Base-by-base conservation (phyloP, 2,888 invertebrate genomes). In the Mesoligia furuncula region DNA sequence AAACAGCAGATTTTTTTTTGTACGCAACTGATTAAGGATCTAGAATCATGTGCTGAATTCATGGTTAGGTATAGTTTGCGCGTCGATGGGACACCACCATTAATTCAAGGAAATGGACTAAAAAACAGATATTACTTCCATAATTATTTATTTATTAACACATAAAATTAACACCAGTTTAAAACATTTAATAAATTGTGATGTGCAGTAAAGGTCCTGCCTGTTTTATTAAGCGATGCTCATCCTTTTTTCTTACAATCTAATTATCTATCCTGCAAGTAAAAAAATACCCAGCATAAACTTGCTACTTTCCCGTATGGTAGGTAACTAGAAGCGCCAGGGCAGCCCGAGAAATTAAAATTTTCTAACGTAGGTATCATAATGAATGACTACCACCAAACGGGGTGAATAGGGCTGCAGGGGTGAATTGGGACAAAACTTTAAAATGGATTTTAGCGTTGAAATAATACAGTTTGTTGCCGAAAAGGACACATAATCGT, bases 141-240 rank as follows among this genome's bases (percentile, higher is more conserved):
- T 42, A 11, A 45, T 66, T 70, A 65, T 80, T 83, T 77, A 80
- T 83, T 80, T 83, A 80, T 83, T 80, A 42, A 51, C 45, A 68
- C 31, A 57, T 59, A 65, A 68, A 65, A 77, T 69, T 45, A 48
- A 67, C 20, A 70, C n/a, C 64, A 75, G 2, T 27, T 81, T n/a
- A 39, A 48, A 4, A 59, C 27, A 65, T 36, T 45, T 20, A n/a
- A 27, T 36, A 36, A 27, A 81, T 45, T 62, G 79, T 75, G 75
- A 67, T 75, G 42, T 59, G 39, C 54, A 62, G 39, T 66, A 20
- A 31, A 65, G 0, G 13, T 31, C 64, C 61, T 6, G 59, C 62
- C 75, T 31, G 62, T 39, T 81, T 7, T 42, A 27, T 8, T 15
- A 9, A 48, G 27, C 27, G 24, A 64, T 70, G 2, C 51, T 64